These are phyloP conservation scores for Pipra filicauda DNA, from an alignment of 2,113 vertebrate species.

Conservation along the genomic window DNA sequence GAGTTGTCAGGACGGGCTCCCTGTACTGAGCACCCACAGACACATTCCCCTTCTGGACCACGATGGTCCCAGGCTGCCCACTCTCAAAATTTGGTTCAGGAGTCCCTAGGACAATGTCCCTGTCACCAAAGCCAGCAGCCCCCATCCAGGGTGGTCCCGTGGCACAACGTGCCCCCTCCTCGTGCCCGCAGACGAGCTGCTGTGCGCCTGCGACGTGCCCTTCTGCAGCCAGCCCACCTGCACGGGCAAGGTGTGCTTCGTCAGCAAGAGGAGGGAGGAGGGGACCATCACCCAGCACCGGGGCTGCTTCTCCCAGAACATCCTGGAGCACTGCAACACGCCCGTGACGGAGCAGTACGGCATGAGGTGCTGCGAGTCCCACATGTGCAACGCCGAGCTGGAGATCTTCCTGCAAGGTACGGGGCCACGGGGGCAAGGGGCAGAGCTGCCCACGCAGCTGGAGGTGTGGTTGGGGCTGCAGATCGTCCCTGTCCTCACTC, in stretches of 20 bases:
- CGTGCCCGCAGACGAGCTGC: background rate
- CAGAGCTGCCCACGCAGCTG: rapidly evolving
- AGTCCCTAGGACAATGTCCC: background rate
- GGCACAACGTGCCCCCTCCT: background rate
- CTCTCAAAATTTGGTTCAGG: background rate
- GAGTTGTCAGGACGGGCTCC: background rate
- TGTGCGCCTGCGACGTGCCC: background rate
- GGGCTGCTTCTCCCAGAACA: slow-evolving; percentile 51
- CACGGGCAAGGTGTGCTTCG: slow-evolving; percentile 57
- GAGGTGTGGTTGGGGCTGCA: background rate
- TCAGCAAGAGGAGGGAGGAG: slow-evolving; percentile 41
- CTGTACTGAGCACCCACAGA: background rate
- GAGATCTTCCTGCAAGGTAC: slow-evolving; percentile 42
- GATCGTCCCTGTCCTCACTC: background rate
- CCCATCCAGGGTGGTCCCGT: rapidly evolving
- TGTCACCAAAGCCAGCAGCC: background rate
- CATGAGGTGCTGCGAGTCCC: slow-evolving; percentile 18
- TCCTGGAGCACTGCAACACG: slow-evolving; percentile 4
- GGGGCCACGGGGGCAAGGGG: rapidly evolving
- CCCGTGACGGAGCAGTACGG: background rate
- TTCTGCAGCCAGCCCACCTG: slow-evolving; percentile 39
- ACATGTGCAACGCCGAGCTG: slow-evolving; percentile 52
- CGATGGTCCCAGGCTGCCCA: rapidly evolving
- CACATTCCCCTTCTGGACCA: rapidly evolving
- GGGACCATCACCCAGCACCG: background rate